phyloP scores from a whole-genome alignment of 2,797 vertebrate species.

The Chaenodraco wilsoni region DNA sequence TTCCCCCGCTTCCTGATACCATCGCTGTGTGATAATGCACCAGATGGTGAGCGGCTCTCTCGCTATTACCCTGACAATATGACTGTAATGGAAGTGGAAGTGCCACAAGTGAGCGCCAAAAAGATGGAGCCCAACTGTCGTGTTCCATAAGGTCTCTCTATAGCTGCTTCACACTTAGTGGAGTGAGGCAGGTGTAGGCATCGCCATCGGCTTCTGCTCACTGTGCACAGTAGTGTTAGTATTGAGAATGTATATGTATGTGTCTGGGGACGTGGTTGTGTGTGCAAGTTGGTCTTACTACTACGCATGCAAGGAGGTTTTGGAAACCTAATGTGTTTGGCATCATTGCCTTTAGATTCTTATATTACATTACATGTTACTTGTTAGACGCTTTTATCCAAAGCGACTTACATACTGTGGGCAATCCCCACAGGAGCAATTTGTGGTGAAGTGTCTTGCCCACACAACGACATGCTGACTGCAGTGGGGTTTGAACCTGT shows the following conservation, averaged over 20 bases:
- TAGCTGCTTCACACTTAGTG: constrained; percentile 23
- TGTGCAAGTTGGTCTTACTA: constrained; percentile 1
- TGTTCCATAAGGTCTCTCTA: constrained; percentile 50
- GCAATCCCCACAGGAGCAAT: too few relatives aligned
- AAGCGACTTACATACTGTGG: too few relatives aligned
- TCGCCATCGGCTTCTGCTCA: constrained; percentile 5
- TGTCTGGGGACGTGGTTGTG: not conserved
- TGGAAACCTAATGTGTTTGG: constrained; percentile 3
- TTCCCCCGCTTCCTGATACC: constrained; percentile 63
- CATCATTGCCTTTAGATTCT: constrained; percentile 16
- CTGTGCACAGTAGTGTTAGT: not conserved
- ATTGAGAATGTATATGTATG: not conserved
- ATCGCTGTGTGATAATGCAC: constrained; percentile 65
- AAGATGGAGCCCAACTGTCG: constrained; percentile 64
- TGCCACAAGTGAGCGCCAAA: constrained; percentile 58
- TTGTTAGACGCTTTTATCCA: too few relatives aligned
- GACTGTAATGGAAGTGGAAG: constrained; percentile 69
- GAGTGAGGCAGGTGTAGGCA: constrained; percentile 28
- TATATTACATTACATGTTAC: too few relatives aligned
- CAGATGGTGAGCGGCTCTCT: constrained; percentile 74
- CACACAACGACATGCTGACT: too few relatives aligned
- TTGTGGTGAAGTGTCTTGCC: too few relatives aligned
- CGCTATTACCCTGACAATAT: constrained; percentile 66
- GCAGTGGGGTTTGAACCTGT: too few relatives aligned
- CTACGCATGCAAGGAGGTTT: not conserved